Evolutionary conservation across 35 echinoderm and acorn worm genomes (phyloP).

Genomic region (Acanthaster planci): DNA sequence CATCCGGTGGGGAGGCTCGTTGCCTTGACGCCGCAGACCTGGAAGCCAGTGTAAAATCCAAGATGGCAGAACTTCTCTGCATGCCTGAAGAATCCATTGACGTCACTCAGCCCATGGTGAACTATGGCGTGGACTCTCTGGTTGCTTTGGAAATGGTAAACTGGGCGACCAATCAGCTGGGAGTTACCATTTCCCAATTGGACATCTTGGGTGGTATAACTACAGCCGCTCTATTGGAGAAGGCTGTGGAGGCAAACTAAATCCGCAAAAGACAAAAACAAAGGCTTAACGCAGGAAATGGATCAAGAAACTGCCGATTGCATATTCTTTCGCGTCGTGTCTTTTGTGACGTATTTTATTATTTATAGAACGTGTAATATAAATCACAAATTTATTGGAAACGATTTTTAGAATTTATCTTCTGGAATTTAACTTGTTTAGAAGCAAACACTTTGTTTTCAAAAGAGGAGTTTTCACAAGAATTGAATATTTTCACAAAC

Average conservation of each 20-base stretch:
- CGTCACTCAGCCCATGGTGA: slow-evolving; percentile 89
- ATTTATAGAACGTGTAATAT: too few species aligned
- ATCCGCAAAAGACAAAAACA: too few species aligned
- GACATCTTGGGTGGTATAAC: slow-evolving; percentile 95
- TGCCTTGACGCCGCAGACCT: slow-evolving; percentile 15
- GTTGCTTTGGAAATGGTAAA: slow-evolving; percentile 97
- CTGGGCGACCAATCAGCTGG: slow-evolving; percentile 87
- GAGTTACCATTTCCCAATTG: slow-evolving; percentile 84
- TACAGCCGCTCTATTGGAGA: slow-evolving; percentile 73
- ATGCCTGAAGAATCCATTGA: slow-evolving; percentile 75
- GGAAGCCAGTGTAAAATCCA: slow-evolving; percentile 42
- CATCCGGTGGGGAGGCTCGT: not conserved
- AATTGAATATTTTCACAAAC: too few species aligned
- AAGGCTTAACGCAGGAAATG: too few species aligned
- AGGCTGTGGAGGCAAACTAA: slow-evolving; percentile 55
- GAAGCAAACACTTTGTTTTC: too few species aligned
- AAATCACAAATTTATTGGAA: too few species aligned
- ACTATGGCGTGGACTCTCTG: slow-evolving; percentile 94
- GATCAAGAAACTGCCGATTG: too few species aligned
- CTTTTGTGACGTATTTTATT: too few species aligned
- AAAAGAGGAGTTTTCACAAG: too few species aligned
- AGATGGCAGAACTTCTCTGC: slow-evolving; percentile 85
- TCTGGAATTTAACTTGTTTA: too few species aligned
- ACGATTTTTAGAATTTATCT: too few species aligned
- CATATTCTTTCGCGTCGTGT: too few species aligned